Percentiles rank a stretch among this genome's conserved stretches.
These are phyloP conservation scores for Sinosuthora webbiana DNA, from an alignment of 2,113 vertebrate species.

Conservation along the genomic window DNA sequence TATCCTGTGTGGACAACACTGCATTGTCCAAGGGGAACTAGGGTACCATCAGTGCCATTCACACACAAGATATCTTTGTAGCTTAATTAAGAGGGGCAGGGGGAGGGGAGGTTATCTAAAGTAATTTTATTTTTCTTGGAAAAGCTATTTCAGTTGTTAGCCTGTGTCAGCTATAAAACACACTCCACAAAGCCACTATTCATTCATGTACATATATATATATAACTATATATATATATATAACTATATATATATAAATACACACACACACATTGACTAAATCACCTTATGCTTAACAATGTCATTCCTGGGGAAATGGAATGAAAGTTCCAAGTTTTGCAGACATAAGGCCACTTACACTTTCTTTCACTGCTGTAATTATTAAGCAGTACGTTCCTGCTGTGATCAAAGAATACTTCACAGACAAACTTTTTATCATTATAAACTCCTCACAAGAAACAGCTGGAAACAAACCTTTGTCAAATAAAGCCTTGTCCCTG, in stretches of 20 bases:
- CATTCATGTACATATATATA: not conserved
- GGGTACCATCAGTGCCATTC: not conserved
- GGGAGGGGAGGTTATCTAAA: not conserved
- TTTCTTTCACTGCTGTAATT: not conserved
- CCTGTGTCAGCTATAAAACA: not conserved
- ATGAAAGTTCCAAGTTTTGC: not conserved
- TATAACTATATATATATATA: no score
- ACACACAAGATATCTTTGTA: not conserved
- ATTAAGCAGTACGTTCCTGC: not conserved
- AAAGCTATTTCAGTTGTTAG: not conserved
- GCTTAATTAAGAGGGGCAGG: not conserved
- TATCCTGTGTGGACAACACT: not conserved
- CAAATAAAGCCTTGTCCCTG: not conserved
- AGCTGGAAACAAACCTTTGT: not conserved
- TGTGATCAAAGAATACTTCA: not conserved
- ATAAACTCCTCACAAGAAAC: not conserved
- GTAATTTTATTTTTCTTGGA: not conserved
- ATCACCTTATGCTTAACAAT: not conserved
- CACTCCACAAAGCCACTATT: not conserved
- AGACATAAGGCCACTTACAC: not conserved
- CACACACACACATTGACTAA: not conserved
- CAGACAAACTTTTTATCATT: not conserved
- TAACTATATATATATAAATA: fast-evolving
- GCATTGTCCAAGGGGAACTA: not conserved
- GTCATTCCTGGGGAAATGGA: not conserved